Evolutionary conservation across 2,797 vertebrate species (phyloP).

Genomic region (Eulemur mongoz): DNA sequence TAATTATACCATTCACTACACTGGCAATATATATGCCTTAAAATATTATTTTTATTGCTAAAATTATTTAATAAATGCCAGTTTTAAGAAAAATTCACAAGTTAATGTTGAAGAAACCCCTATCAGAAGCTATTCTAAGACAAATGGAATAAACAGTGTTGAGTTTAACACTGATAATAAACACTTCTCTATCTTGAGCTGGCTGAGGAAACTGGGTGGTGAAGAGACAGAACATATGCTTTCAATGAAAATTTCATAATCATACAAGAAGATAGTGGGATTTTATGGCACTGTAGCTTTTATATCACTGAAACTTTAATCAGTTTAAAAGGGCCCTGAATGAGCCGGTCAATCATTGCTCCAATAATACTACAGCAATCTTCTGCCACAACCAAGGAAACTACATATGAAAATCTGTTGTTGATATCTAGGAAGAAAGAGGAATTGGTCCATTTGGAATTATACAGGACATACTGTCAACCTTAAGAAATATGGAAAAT

Average conservation of each 20-base stretch:
- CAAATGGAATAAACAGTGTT: neutral
- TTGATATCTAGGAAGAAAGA: neutral
- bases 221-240: neutral
- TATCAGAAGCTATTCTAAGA: neutral
- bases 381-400: neutral
- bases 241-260: neutral
- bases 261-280: neutral
- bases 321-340: neutral
- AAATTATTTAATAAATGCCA: neutral
- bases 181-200: neutral
- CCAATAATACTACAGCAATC: neutral
- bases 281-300: neutral
- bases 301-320: neutral
- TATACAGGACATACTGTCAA: neutral
- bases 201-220: neutral
- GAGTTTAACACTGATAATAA: neutral
- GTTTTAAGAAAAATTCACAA: neutral
- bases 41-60: neutral
- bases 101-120: neutral
- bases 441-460: neutral
- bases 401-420: neutral
- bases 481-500: neutral
- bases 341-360: neutral
- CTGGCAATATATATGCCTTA: neutral
- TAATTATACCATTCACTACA: neutral